phyloP scores from a whole-genome alignment of 2,888 invertebrate species.

The Helleia helle region DNA sequence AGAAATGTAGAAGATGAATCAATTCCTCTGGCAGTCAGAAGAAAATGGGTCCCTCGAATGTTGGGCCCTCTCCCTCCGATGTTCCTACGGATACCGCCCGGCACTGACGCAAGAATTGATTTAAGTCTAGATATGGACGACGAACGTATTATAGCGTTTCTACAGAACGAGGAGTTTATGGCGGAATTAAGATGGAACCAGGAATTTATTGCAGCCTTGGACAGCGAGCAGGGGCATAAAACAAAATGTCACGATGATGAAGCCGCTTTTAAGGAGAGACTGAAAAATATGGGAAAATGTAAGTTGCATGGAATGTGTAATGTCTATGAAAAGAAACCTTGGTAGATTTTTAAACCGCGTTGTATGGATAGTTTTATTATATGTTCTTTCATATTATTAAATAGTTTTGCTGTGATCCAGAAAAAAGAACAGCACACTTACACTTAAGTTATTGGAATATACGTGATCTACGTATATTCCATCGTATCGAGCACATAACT shows the following conservation, averaged over 20 bases:
- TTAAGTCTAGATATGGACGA: conserved; percentile 82
- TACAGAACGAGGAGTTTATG: conserved; percentile 94
- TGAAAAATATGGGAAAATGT: conserved; percentile 89
- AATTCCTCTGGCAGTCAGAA: conserved; percentile 53
- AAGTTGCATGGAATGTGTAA: no score
- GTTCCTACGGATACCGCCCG: conserved; percentile 79
- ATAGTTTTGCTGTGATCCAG: no score
- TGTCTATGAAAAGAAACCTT: no score
- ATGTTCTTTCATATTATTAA: no score
- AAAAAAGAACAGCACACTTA: no score
- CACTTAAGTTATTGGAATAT: no score
- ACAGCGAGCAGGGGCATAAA: conserved; percentile 78
- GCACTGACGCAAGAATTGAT: conserved; percentile 62
- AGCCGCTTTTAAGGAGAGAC: conserved; percentile 83
- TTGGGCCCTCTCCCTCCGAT: conserved; percentile 84
- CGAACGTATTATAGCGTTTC: conserved; percentile 87
- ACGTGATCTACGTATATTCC: no score
- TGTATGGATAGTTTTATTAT: no score
- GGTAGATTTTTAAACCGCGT: no score
- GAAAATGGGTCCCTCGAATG: conserved; percentile 86
- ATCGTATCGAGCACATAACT: no score
- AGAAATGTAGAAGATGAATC: conserved; percentile 59
- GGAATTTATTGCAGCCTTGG: conserved; percentile 88
- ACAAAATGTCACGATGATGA: conserved; percentile 74
- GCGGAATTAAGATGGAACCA: conserved; percentile 88